phyloP scores from a whole-genome alignment of 2,113 vertebrate genomes.

The Dipodomys stephensi region DNA sequence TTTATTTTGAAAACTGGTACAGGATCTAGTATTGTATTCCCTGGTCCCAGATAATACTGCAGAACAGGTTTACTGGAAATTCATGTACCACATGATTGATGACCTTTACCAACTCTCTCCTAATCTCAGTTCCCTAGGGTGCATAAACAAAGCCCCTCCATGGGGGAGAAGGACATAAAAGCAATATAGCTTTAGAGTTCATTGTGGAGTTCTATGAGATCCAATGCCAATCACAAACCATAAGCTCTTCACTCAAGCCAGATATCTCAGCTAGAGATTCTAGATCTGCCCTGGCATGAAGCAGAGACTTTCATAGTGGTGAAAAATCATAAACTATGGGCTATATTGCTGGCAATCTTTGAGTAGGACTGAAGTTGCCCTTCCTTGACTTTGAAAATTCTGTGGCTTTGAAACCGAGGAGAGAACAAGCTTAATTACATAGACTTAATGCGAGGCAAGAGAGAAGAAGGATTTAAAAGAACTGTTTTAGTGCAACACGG shows the following conservation, averaged over 20 bases:
- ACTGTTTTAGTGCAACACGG: background rate
- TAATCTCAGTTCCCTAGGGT: too few species aligned
- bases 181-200: too few species aligned
- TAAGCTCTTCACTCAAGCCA: background rate
- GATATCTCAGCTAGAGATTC: background rate
- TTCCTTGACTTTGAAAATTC: background rate
- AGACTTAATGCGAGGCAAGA: background rate
- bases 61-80: background rate
- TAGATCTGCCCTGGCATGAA: too few species aligned
- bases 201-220: background rate
- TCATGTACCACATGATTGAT: background rate
- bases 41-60: too few species aligned
- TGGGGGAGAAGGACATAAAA: background rate
- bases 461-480: background rate
- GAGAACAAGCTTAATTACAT: background rate
- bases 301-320: background rate
- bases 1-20: too few species aligned
- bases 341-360: background rate
- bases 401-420: background rate
- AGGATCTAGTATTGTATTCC: background rate
- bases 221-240: background rate
- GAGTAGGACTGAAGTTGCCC: too few species aligned
- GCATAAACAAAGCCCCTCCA: background rate
- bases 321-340: background rate
- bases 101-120: accelerated